Conservation (phyloP, 2,888 invertebrate genomes). For the Anagyrus pseudococci region DNA sequence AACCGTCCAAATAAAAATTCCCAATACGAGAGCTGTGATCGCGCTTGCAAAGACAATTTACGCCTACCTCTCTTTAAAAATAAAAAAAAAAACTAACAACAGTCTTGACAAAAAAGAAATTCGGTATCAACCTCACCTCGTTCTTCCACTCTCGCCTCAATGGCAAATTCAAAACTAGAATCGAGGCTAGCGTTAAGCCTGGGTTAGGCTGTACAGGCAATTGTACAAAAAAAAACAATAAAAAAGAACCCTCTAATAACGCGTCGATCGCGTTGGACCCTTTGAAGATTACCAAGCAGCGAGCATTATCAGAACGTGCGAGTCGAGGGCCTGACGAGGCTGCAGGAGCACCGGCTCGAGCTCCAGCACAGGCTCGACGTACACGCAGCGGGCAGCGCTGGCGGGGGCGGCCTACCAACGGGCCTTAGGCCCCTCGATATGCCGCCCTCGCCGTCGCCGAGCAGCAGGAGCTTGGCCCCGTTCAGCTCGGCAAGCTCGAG, state of each 20-base stretch:
- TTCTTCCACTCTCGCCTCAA: not conserved
- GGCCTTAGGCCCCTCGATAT: conserved; percentile 62
- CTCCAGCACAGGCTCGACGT: conserved; percentile 59
- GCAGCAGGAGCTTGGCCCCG: conserved; percentile 78
- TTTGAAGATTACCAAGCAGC: conserved; percentile 58
- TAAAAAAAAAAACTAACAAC: conserved; percentile 3
- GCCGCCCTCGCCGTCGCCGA: conserved; percentile 85
- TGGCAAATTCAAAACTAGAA: not conserved
- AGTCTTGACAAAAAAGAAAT: too few species aligned
- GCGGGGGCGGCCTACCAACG: conserved; percentile 19
- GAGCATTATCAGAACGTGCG: conserved; percentile 59
- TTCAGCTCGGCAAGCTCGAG: conserved; percentile 92
- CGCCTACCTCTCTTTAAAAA: conserved; percentile 48
- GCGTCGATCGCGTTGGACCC: conserved; percentile 37
- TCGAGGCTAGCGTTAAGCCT: conserved; percentile 16
- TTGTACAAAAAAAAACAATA: conserved; percentile 12
- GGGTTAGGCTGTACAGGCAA: too few species aligned
- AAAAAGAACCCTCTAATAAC: conserved; percentile 20
- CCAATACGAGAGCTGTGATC: conserved; percentile 11
- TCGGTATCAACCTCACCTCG: too few species aligned
- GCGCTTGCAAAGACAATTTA: conserved; percentile 56
- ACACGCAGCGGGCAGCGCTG: conserved; percentile 41
- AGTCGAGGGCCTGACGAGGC: conserved; percentile 60
- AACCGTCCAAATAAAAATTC: not conserved
- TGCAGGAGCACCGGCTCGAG: conserved; percentile 60